Conservation (phyloP, 2,888 invertebrate species). For the Salpingus planirostris region DNA sequence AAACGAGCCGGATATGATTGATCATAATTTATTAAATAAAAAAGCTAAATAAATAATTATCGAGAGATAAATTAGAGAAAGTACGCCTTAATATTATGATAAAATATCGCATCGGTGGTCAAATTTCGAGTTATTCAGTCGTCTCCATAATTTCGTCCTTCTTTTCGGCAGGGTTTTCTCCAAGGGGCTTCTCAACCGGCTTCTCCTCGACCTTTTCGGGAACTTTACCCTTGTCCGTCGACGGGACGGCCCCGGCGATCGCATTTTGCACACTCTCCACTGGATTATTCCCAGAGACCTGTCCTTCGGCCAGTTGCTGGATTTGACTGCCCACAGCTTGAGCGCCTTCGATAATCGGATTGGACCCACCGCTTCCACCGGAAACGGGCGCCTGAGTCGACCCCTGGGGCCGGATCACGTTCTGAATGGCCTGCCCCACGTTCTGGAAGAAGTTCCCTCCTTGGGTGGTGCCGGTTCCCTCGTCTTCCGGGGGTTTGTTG, state of each 20-base stretch:
- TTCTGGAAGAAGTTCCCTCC: slow-evolving; percentile 5
- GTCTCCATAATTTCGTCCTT: too few relatives aligned
- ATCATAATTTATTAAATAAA: too few relatives aligned
- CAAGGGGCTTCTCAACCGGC: too few relatives aligned
- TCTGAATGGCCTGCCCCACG: slow-evolving; percentile 8
- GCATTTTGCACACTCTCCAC: slow-evolving; percentile 3
- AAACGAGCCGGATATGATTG: too few relatives aligned
- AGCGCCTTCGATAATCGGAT: slow-evolving; percentile 4
- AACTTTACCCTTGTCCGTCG: too few relatives aligned
- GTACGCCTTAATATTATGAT: too few relatives aligned
- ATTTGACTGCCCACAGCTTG: slow-evolving; percentile 5
- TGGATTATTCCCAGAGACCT: neutral
- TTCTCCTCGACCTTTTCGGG: too few relatives aligned
- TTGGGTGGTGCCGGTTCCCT: slow-evolving; percentile 2
- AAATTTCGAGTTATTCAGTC: too few relatives aligned
- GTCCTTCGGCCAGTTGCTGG: slow-evolving; percentile 1
- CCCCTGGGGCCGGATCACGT: slow-evolving; percentile 2
- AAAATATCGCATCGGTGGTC: too few relatives aligned
- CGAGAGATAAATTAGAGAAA: too few relatives aligned
- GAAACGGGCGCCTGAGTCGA: neutral
- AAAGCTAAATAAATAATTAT: too few relatives aligned
- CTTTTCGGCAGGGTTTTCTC: too few relatives aligned
- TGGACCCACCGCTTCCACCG: slow-evolving; percentile 4
- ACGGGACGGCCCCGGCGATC: slow-evolving; percentile 2
- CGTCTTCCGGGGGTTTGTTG: slow-evolving; percentile 3